These are phyloP conservation scores for Agriopis marginaria DNA, from an alignment of 2,888 invertebrate species.

Conservation along the genomic window DNA sequence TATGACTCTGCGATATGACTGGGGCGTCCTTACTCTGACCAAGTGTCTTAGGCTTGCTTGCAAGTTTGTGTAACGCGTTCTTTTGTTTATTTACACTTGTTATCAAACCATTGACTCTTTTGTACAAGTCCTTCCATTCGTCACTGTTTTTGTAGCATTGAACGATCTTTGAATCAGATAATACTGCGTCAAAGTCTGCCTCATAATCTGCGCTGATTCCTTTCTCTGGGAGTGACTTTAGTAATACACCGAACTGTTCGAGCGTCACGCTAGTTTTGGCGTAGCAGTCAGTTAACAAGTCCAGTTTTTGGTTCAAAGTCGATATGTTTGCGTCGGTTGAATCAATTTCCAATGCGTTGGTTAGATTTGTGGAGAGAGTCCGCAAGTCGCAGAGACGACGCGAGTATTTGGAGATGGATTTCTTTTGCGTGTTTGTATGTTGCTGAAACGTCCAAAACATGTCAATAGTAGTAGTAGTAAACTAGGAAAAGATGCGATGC, in stretches of 20 bases:
- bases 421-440: constrained; percentile 89
- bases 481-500: too few species aligned
- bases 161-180: constrained; percentile 72
- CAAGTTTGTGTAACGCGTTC: constrained; percentile 66
- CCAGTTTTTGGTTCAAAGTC: constrained; percentile 67
- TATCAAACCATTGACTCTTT: constrained; percentile 66
- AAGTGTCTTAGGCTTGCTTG: constrained; percentile 64
- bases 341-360: constrained; percentile 68
- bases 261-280: constrained; percentile 84
- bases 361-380: constrained; percentile 74
- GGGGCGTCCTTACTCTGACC: constrained; percentile 53
- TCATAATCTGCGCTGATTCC: constrained; percentile 55
- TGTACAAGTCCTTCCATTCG: constrained; percentile 71
- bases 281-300: constrained; percentile 78
- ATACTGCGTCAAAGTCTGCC: constrained; percentile 70
- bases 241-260: constrained; percentile 89
- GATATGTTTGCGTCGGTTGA: constrained; percentile 60
- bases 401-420: constrained; percentile 85
- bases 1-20: constrained; percentile 68
- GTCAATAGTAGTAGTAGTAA: not conserved
- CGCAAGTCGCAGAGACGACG: constrained; percentile 86
- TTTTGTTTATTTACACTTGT: constrained; percentile 72
- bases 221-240: constrained; percentile 84
- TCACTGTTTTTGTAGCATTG: constrained; percentile 74
- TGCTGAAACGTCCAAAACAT: constrained; percentile 72